Evolutionary conservation across 2,797 vertebrate species (phyloP).

Genomic region (Hafferia zeledoni): DNA sequence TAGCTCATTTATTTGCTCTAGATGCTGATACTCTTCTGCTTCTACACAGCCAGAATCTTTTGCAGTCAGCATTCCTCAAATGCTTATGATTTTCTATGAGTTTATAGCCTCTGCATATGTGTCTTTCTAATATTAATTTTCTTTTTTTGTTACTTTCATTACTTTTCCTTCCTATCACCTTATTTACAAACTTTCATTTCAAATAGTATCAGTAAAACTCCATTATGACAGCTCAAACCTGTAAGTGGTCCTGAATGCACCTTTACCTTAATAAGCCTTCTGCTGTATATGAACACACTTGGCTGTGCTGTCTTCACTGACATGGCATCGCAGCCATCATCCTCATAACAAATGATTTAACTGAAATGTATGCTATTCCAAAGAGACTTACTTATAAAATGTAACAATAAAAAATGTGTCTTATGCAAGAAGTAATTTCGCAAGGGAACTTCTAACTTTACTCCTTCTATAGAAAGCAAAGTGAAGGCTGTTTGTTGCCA

Average conservation of each 20-base stretch:
- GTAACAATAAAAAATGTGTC: not conserved
- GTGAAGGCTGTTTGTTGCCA: not conserved
- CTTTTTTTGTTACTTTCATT: not conserved
- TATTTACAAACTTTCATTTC: not conserved
- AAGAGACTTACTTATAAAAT: not conserved
- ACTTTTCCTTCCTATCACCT: not conserved
- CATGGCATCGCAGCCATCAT: not conserved
- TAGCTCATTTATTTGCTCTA: not conserved
- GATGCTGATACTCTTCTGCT: not conserved
- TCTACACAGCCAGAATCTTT: not conserved
- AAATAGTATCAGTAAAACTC: not conserved
- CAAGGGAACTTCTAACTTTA: not conserved
- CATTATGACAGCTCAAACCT: not conserved
- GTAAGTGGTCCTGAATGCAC: not conserved
- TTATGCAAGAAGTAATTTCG: not conserved
- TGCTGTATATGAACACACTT: not conserved
- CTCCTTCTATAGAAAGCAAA: not conserved
- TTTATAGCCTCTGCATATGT: not conserved
- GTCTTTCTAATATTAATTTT: not conserved
- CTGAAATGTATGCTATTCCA: not conserved
- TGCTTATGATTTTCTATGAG: not conserved
- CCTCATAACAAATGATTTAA: not conserved
- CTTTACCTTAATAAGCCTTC: not conserved
- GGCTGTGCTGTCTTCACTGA: not conserved
- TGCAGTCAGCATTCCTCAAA: not conserved